These are phyloP conservation scores for Elgaria multicarinata DNA, from an alignment of 2,113 vertebrate species.

Conservation along the genomic window DNA sequence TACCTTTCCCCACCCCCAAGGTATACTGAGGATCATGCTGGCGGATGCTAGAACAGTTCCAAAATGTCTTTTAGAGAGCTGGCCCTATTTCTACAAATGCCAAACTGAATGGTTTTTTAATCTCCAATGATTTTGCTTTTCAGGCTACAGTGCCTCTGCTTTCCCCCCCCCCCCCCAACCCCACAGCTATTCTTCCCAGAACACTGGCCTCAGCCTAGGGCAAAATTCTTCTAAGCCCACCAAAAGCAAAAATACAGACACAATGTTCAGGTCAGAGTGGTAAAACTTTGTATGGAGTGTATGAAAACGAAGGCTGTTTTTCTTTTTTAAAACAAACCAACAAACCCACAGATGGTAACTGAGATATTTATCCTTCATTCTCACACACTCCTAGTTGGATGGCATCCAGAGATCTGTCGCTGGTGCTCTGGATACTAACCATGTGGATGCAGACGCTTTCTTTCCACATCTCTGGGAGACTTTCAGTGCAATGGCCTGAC, in stretches of 20 bases:
- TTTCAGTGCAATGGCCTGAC: not conserved
- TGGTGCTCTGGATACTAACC: not conserved
- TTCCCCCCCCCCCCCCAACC: conserved; percentile 45
- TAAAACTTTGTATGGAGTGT: not conserved
- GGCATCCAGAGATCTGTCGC: not conserved
- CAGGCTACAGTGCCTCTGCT: not conserved
- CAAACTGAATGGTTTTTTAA: conserved; percentile 7
- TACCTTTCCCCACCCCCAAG: not conserved
- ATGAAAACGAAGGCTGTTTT: not conserved
- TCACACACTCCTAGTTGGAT: not conserved
- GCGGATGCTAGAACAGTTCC: conserved; percentile 23
- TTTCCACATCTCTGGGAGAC: not conserved
- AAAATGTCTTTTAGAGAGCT: conserved; percentile 33
- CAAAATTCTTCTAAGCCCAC: conserved; percentile 26
- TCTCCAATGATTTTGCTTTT: conserved; percentile 17
- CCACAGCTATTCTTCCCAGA: conserved; percentile 29
- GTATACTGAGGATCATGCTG: not conserved
- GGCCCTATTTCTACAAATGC: conserved; percentile 38
- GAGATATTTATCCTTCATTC: not conserved
- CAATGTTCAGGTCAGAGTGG: not conserved
- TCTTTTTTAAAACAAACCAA: not conserved
- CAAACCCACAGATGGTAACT: not conserved
- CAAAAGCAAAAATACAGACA: conserved; percentile 40
- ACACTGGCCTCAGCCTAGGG: conserved; percentile 30
- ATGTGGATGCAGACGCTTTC: not conserved